These are phyloP conservation scores for Folsomia manolachei DNA, from an alignment of 2,888 invertebrate genomes.

Conservation along the genomic window DNA sequence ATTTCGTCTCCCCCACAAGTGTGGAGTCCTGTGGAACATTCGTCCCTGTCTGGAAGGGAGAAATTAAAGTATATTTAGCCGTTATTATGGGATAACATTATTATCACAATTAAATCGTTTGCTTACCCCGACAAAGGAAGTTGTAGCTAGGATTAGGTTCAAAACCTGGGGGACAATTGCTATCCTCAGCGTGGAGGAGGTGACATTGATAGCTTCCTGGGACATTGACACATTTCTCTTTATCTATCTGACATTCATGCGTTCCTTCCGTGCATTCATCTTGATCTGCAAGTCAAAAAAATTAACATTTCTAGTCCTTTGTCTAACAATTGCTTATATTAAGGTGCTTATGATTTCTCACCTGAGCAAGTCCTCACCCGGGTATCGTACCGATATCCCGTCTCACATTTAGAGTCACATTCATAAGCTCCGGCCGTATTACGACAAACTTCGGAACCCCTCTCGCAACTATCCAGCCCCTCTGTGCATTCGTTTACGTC, in stretches of 20 bases:
- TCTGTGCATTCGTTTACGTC: conserved; percentile 70
- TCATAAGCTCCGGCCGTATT: conserved; percentile 57
- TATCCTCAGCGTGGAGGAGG: conserved; percentile 37
- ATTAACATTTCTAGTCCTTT: background rate
- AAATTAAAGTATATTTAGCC: background rate
- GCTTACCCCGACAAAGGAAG: conserved; percentile 50
- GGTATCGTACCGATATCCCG: conserved; percentile 46
- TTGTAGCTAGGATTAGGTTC: conserved; percentile 49
- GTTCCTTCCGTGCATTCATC: conserved; percentile 54
- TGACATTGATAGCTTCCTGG: conserved; percentile 51
- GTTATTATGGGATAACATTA: background rate
- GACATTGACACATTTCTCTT: conserved; percentile 48
- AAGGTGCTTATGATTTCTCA: conserved; percentile 15
- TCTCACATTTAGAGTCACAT: conserved; percentile 52
- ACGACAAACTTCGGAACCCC: conserved; percentile 53
- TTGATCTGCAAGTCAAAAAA: conserved; percentile 51
- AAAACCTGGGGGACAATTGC: conserved; percentile 52
- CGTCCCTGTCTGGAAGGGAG: conserved; percentile 59
- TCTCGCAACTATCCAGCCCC: conserved; percentile 56
- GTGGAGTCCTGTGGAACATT: conserved; percentile 66
- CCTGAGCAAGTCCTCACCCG: conserved; percentile 46
- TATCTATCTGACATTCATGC: conserved; percentile 47
- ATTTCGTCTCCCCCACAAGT: conserved; percentile 54
- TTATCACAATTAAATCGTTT: background rate
- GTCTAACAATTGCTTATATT: background rate